These are phyloP conservation scores for Ceyx melanurus DNA, from an alignment of 2,113 vertebrate species.

Conservation along the genomic window DNA sequence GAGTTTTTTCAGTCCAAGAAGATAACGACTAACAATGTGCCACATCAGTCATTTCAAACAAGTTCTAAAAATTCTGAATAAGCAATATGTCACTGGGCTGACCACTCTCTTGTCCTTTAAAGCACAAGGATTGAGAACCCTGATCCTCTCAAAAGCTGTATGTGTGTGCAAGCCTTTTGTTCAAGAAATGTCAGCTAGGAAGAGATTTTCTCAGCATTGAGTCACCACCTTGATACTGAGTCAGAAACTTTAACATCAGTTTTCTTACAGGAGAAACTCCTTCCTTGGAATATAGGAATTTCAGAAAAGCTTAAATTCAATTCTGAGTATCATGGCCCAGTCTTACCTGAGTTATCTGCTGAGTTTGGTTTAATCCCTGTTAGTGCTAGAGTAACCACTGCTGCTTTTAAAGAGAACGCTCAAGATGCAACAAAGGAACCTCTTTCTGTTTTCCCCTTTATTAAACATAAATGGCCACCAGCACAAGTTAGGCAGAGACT, in stretches of 20 bases:
- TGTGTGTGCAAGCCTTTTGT: fast-evolving
- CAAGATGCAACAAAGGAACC: not conserved
- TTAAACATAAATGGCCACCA: conserved; percentile 3
- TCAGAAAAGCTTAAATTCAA: not conserved
- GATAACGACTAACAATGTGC: fast-evolving
- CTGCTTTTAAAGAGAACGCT: not conserved
- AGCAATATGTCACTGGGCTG: not conserved
- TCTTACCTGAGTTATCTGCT: not conserved
- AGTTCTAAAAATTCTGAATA: not conserved
- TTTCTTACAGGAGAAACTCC: not conserved
- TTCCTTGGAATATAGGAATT: not conserved
- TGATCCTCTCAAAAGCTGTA: not conserved
- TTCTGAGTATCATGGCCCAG: not conserved
- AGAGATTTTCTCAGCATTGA: not conserved
- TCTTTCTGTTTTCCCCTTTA: not conserved
- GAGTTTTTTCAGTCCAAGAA: not conserved
- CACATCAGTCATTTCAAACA: not conserved
- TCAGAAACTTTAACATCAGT: not conserved
- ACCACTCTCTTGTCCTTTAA: not conserved
- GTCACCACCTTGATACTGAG: not conserved
- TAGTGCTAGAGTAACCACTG: not conserved
- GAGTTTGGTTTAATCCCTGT: not conserved
- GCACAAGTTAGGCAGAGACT: not conserved
- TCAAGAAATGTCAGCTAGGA: not conserved
- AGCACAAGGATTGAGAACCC: not conserved